Conservation (phyloP, 1,140 invertebrate genomes). For the Zaprionus ornatus region DNA sequence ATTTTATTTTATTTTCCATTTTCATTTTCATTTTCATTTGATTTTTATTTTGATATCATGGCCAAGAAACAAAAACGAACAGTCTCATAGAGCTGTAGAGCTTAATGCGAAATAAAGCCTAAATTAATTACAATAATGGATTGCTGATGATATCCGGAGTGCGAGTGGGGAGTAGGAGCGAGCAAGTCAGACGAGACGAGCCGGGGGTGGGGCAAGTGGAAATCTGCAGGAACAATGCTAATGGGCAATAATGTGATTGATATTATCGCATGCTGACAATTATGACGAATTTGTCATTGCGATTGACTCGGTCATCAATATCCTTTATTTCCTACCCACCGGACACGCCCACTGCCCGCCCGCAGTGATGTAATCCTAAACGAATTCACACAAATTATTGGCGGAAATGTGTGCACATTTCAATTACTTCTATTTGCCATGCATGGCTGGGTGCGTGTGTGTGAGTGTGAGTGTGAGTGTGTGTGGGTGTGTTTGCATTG, state of each 20-base stretch:
- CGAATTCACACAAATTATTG: conserved; percentile 60
- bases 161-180: too few species aligned
- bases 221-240: background rate
- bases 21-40: background rate
- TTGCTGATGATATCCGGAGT: background rate
- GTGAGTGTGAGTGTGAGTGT: background rate
- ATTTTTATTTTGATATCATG: background rate
- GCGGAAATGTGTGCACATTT: conserved; percentile 71
- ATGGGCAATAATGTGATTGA: conserved; percentile 12
- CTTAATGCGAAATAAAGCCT: background rate
- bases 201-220: background rate
- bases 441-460: background rate
- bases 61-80: background rate
- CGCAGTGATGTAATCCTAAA: conserved; percentile 37
- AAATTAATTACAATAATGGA: conserved; percentile 18
- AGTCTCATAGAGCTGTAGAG: background rate
- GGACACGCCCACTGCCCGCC: conserved; percentile 13
- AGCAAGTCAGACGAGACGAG: background rate
- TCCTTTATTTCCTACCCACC: conserved; percentile 18
- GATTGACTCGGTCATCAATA: conserved; percentile 52
- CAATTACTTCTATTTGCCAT: conserved; percentile 29
- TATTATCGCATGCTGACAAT: conserved; percentile 5
- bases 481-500: background rate
- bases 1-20: conserved; percentile 17
- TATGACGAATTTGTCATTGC: conserved; percentile 21